Evolutionary conservation across 2,113 vertebrate genomes (phyloP).

Genomic region (Anolis sagrei): DNA sequence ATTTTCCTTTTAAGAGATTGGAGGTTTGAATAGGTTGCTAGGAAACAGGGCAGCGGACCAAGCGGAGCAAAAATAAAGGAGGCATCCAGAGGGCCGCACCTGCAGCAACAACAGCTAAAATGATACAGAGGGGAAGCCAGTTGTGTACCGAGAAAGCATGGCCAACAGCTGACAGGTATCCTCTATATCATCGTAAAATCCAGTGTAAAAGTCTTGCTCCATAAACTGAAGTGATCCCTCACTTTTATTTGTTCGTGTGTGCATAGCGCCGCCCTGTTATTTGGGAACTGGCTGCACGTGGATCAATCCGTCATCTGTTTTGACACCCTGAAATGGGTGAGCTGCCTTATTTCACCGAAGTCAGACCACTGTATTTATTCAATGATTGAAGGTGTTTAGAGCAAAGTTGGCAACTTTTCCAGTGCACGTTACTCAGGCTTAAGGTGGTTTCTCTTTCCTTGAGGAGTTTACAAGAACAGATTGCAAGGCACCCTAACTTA

Average conservation of each 20-base stretch:
- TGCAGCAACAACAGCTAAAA: conserved; percentile 63
- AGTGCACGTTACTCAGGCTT: conserved; percentile 41
- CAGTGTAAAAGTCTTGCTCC: neutral
- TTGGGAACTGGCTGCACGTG: neutral
- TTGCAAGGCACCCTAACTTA: conserved; percentile 51
- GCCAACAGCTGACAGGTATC: conserved; percentile 3
- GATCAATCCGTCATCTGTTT: neutral
- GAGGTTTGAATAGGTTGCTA: conserved; percentile 82
- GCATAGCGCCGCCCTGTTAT: neutral
- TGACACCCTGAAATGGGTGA: neutral
- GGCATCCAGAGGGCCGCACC: conserved; percentile 62
- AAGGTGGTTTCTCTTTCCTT: conserved; percentile 50
- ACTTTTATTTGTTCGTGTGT: neutral
- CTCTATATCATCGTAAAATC: conserved; percentile 20
- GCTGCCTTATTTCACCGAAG: neutral
- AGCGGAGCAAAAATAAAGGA: conserved; percentile 56
- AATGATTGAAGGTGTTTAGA: conserved; percentile 27
- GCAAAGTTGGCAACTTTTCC: neutral
- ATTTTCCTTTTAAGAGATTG: conserved; percentile 69
- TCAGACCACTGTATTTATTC: conserved; percentile 38
- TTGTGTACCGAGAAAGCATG: neutral
- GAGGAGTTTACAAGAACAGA: conserved; percentile 25
- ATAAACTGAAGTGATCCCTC: neutral
- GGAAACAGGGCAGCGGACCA: conserved; percentile 71
- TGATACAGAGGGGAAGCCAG: conserved; percentile 45